Evolutionary conservation across 2,113 vertebrate genomes (phyloP).

Genomic region (Sisor rabdophorus): DNA sequence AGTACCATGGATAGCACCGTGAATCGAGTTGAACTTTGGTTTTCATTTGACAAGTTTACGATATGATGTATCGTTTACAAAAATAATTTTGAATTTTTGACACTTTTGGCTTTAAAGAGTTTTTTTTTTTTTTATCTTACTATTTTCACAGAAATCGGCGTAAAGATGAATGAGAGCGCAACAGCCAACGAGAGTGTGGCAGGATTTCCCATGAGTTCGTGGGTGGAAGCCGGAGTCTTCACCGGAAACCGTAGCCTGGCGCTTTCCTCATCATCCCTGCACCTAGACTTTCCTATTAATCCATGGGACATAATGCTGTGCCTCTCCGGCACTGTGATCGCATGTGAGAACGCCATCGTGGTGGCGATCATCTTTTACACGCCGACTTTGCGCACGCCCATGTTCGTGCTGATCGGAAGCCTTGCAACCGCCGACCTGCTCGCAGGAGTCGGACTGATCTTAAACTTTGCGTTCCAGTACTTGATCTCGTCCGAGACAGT

Average conservation of each 20-base stretch:
- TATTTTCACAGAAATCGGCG: neutral
- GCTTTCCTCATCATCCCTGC: constrained; percentile 66
- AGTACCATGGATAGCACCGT: constrained; percentile 64
- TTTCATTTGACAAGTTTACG: neutral
- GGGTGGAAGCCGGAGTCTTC: constrained; percentile 56
- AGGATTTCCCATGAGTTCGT: constrained; percentile 35
- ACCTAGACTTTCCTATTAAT: constrained; percentile 74
- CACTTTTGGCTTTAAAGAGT: neutral
- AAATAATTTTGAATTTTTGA: neutral
- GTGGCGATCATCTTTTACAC: constrained; percentile 95
- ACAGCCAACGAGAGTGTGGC: constrained; percentile 70
- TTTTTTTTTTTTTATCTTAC: neutral
- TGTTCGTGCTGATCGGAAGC: constrained; percentile 94
- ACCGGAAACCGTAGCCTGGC: constrained; percentile 67
- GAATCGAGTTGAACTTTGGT: too few relatives aligned
- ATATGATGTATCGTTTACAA: too few relatives aligned
- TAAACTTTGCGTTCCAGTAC: constrained; percentile 95
- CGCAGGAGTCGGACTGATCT: constrained; percentile 90
- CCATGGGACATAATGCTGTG: constrained; percentile 97
- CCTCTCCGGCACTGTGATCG: constrained; percentile 90
- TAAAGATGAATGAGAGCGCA: constrained; percentile 78
- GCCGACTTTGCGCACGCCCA: constrained; percentile 85
- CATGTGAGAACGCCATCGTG: constrained; percentile 93
- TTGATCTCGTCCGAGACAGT: constrained; percentile 89
- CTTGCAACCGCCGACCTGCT: constrained; percentile 92